A percentile compares a stretch with the other conserved stretches of the same genome.
phyloP scores from a whole-genome alignment of 2,888 invertebrate species.

The Imbricaverruca yamaguchii region DNA sequence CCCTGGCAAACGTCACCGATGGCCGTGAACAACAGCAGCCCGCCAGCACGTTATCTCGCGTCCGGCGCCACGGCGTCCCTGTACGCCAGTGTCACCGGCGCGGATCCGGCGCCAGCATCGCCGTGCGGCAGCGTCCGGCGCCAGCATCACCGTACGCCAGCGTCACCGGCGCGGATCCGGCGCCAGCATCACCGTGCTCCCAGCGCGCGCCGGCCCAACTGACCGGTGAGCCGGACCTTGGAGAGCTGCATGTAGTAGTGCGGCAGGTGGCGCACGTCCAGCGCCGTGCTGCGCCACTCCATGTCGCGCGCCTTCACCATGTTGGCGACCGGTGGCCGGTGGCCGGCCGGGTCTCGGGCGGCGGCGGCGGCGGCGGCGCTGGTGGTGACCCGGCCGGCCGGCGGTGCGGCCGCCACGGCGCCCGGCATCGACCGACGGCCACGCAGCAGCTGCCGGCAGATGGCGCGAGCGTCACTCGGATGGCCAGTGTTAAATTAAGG shows the following conservation, averaged over 20 bases:
- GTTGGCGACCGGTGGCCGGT: background rate
- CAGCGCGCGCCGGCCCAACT: background rate
- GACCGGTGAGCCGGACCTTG: constrained; percentile 7
- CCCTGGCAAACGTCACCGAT: no score
- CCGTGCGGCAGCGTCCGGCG: background rate
- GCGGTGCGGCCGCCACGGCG: background rate
- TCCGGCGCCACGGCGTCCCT: no score
- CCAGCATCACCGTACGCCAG: background rate
- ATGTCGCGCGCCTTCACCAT: background rate
- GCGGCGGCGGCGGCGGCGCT: background rate
- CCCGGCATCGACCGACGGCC: background rate
- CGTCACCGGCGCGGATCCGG: no score
- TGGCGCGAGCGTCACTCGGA: background rate
- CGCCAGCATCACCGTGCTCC: no score
- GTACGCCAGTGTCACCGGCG: no score
- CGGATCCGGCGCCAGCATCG: no score
- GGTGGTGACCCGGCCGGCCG: no score
- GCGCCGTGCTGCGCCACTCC: constrained; percentile 14
- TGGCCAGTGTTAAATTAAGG: no score
- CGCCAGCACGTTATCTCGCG: no score
- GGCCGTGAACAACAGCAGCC: no score
- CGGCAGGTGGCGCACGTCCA: background rate
- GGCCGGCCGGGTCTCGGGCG: background rate
- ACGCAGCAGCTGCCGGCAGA: background rate
- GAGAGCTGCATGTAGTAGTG: background rate